These are phyloP conservation scores for Byasa hedistus DNA, from an alignment of 2,888 invertebrate genomes.

Conservation along the genomic window DNA sequence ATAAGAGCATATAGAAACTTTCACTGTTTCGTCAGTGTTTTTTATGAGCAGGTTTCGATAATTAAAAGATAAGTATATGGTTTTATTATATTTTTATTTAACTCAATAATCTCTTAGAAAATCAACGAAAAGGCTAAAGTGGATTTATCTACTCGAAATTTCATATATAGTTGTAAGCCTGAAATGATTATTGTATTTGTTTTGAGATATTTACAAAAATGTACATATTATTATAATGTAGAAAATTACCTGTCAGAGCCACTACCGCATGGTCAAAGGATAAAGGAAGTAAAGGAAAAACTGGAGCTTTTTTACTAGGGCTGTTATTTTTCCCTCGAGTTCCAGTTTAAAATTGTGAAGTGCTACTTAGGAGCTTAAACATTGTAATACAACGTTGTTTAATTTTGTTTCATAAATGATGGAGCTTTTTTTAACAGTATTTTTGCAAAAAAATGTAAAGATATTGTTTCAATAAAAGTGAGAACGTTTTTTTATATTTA, in stretches of 20 bases:
- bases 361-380: conserved; percentile 26
- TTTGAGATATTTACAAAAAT: conserved; percentile 32
- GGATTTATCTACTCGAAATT: conserved; percentile 1
- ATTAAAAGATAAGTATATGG: too few species aligned
- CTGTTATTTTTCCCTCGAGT: conserved; percentile 19
- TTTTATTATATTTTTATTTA: too few species aligned
- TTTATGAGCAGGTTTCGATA: too few species aligned
- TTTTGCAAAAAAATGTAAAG: background rate
- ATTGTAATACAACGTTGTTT: conserved; percentile 13
- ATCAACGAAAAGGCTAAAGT: too few species aligned
- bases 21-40: too few species aligned
- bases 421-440: background rate
- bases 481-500: background rate
- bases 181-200: conserved; percentile 22
- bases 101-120: too few species aligned
- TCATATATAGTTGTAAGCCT: background rate
- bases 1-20: too few species aligned
- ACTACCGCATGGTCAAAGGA: conserved; percentile 60
- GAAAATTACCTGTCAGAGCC: conserved; percentile 72
- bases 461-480: background rate
- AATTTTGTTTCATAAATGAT: background rate
- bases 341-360: conserved; percentile 26
- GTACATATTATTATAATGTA: conserved; percentile 54
- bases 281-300: conserved; percentile 45
- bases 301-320: conserved; percentile 33